Evolutionary conservation across 2,113 vertebrate genomes (phyloP).

Genomic region (Phyllostomus discolor): DNA sequence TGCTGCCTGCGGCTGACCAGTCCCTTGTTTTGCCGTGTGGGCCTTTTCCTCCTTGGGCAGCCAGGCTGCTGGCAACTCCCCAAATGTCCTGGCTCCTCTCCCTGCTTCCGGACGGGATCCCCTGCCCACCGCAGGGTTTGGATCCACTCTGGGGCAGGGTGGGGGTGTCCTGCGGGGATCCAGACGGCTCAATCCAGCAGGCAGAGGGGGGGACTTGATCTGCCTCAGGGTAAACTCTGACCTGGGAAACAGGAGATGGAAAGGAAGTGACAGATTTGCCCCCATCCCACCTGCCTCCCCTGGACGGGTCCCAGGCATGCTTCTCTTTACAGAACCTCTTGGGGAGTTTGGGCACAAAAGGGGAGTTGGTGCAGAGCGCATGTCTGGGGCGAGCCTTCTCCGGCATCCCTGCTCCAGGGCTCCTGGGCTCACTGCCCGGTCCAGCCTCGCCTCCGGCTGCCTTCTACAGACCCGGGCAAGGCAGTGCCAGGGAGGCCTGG

Average conservation of each 20-base stretch:
- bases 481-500: too few species aligned
- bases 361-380: too few species aligned
- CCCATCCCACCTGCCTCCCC: background rate
- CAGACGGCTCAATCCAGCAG: background rate
- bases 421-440: fast-evolving
- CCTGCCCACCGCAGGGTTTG: background rate
- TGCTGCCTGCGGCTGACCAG: background rate
- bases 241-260: background rate
- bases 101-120: background rate
- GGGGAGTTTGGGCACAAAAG: background rate
- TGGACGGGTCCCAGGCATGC: background rate
- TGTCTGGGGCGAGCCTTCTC: background rate
- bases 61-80: background rate
- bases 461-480: too few species aligned
- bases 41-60: background rate
- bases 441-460: background rate
- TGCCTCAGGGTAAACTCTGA: background rate
- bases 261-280: background rate
- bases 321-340: too few species aligned
- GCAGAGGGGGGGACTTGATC: too few species aligned
- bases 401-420: too few species aligned
- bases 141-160: too few species aligned
- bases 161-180: background rate
- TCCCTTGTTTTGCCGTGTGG: too few species aligned
- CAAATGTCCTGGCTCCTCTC: background rate